These are phyloP conservation scores for Liparis tanakae DNA, from an alignment of 2,797 vertebrate genomes.

Conservation along the genomic window DNA sequence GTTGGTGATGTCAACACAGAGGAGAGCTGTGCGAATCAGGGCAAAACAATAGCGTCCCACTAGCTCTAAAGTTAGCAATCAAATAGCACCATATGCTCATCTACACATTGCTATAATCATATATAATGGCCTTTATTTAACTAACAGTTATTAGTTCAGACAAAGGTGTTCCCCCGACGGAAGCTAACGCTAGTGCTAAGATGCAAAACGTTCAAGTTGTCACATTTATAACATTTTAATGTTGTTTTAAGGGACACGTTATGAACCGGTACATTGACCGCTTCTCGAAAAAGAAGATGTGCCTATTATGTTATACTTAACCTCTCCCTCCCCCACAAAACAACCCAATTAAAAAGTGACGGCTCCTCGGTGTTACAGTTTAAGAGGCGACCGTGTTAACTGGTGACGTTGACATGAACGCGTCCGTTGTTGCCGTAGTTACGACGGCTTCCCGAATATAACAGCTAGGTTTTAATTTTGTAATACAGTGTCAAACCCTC, in stretches of 20 bases:
- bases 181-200: conserved; percentile 35
- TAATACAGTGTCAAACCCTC: too few relatives aligned
- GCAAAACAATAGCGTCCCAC: conserved; percentile 29
- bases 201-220: neutral
- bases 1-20: conserved; percentile 57
- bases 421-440: too few relatives aligned
- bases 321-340: neutral
- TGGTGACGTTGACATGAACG: too few relatives aligned
- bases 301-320: fast-evolving
- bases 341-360: neutral
- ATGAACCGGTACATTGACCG: neutral
- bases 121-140: neutral
- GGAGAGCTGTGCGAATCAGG: conserved; percentile 1
- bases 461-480: too few relatives aligned
- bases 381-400: too few relatives aligned
- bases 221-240: conserved; percentile 5
- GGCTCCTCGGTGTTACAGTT: neutral
- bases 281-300: neutral
- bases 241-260: neutral
- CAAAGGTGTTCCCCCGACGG: neutral
- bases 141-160: neutral
- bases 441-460: too few relatives aligned
- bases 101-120: neutral
- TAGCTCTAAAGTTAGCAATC: neutral
- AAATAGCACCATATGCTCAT: neutral